These are phyloP conservation scores for Asarcornis scutulata DNA, from an alignment of 2,113 vertebrate species.

Conservation along the genomic window DNA sequence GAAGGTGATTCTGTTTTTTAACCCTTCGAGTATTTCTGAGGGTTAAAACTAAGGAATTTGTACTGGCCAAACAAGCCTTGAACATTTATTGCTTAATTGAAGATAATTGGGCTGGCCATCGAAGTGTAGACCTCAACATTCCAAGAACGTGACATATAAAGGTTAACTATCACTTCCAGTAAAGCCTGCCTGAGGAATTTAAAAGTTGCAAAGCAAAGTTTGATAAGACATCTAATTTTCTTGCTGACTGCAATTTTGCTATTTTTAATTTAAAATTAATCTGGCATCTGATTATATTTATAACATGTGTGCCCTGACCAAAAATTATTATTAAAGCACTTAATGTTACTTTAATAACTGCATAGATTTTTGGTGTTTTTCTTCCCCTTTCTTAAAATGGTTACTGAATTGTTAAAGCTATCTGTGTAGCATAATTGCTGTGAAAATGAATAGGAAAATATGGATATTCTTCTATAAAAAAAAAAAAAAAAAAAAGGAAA, in stretches of 20 bases:
- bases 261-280: slow-evolving; percentile 30
- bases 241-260: slow-evolving; percentile 50
- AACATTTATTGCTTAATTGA: slow-evolving; percentile 67
- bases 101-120: slow-evolving; percentile 52
- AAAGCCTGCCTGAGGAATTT: slow-evolving; percentile 65
- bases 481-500: background rate
- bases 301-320: background rate
- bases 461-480: background rate
- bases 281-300: slow-evolving; percentile 31
- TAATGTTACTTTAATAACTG: slow-evolving; percentile 33
- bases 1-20: slow-evolving; percentile 61
- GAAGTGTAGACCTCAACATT: slow-evolving; percentile 48
- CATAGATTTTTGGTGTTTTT: background rate
- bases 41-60: slow-evolving; percentile 37
- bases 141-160: slow-evolving; percentile 52
- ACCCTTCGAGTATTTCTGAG: slow-evolving; percentile 41
- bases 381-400: background rate
- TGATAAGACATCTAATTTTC: slow-evolving; percentile 42
- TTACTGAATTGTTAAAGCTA: background rate
- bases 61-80: slow-evolving; percentile 11
- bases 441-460: background rate
- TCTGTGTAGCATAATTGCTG: background rate
- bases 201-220: slow-evolving; percentile 31
- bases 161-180: slow-evolving; percentile 75
- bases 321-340: background rate